Conservation (phyloP, 2,888 invertebrate species). For the Sinopyrophorus schimmeli region DNA sequence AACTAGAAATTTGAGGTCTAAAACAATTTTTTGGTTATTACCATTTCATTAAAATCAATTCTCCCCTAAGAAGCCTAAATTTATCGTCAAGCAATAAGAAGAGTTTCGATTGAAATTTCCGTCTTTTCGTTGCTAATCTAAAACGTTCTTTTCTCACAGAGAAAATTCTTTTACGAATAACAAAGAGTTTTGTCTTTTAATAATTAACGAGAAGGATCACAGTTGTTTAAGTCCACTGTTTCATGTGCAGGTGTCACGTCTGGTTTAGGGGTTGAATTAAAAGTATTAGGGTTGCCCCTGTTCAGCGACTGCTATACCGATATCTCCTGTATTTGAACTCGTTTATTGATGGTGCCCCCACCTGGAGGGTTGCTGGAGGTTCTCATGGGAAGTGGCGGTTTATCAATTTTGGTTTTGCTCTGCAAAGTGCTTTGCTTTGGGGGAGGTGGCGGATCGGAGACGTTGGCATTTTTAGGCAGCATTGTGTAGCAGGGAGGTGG, state of each 20-base stretch:
- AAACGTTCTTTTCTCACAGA: too few species aligned
- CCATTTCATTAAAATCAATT: too few species aligned
- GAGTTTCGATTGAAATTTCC: too few species aligned
- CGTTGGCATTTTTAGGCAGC: constrained; percentile 51
- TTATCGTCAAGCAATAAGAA: too few species aligned
- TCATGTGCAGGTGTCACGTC: constrained; percentile 47
- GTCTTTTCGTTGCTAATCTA: too few species aligned
- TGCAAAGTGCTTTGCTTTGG: constrained; percentile 46
- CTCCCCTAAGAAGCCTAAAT: too few species aligned
- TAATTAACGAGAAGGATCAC: constrained; percentile 43
- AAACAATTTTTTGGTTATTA: too few species aligned
- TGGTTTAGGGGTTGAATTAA: constrained; percentile 32
- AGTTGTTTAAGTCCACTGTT: constrained; percentile 41
- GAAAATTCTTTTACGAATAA: background rate
- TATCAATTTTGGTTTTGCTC: constrained; percentile 43
- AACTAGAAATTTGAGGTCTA: too few species aligned
- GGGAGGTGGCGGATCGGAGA: constrained; percentile 44
- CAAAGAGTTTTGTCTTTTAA: background rate
- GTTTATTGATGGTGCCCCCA: constrained; percentile 69
- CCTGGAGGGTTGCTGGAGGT: constrained; percentile 54
- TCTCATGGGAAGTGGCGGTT: constrained; percentile 52
- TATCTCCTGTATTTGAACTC: constrained; percentile 81
- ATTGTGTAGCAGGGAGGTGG: constrained; percentile 57
- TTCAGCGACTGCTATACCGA: constrained; percentile 65
- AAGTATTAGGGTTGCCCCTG: constrained; percentile 33